Base-by-base conservation (phyloP, 2,888 invertebrate genomes). In the Ecliptopera silaceata region DNA sequence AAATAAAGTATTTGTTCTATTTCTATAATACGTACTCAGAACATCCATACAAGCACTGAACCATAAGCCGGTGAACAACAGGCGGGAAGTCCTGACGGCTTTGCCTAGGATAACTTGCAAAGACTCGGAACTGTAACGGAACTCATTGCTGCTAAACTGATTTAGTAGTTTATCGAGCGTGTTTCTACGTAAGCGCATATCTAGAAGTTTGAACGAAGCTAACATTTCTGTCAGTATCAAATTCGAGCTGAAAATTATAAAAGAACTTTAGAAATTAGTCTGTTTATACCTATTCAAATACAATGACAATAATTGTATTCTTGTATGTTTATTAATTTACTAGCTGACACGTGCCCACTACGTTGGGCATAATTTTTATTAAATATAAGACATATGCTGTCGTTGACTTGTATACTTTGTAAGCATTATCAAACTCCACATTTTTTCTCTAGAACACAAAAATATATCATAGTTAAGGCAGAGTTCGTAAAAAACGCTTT, bases 151-250 rank as follows among this genome's bases (percentile, higher is more conserved):
- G 44, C 48, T 62, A 18, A 84, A 64, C 63, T 78, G 74, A 50
- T 74, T 52, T 8, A 64, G 53, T 47, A 84, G 63, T 48, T 72
- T 53, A 18, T 59, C 67, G 8, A 83, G 63, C 18, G 57, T 50
- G 34, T 69, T 34, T 12, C 82, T 77, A 13, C 73, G 76, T 10
- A 70, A 61, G 32, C 64, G 56, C 56, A 82, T 69, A 66, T 82
- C 74, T 13, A 79, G 49, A 31, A 82, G 72, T 65, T 74, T 74
- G n/a, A 74, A 48, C 3, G 72, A 71, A n/a, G 66, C 64, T 39
- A 77, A 56, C 47, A 76, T 34, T 71, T 84, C 84, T 3, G 80
- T 80, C 29, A 81, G 46, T 47, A 80, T 63, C 55, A 84, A 65
- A 63, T 82, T 84, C 50, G 75, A 68, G 39, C 84, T 83, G 77